phyloP scores from a whole-genome alignment of 2,113 vertebrate genomes.

The Odontophorus gujanensis region DNA sequence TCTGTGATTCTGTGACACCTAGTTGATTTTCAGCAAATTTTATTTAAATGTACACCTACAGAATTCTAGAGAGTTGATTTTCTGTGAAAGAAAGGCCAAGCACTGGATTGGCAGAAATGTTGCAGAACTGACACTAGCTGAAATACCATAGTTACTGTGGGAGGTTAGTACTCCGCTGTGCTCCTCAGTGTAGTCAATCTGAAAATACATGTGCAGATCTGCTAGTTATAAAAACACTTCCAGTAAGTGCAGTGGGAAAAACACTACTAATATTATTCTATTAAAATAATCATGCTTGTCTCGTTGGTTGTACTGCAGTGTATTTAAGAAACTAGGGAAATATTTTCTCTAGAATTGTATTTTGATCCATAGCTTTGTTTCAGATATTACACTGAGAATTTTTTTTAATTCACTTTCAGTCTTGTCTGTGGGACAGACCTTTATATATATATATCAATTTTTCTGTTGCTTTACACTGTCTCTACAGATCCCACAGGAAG shows the following conservation, averaged over 20 bases:
- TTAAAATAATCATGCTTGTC: background rate
- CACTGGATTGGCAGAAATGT: background rate
- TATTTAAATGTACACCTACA: background rate
- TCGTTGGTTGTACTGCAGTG: background rate
- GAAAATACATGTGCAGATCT: background rate
- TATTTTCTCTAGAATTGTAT: background rate
- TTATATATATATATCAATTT: background rate
- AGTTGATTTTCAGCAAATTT: background rate
- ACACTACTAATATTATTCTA: background rate
- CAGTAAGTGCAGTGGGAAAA: background rate
- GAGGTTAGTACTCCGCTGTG: background rate
- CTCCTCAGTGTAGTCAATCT: background rate
- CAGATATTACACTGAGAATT: background rate
- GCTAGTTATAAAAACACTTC: background rate
- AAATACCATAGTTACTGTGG: background rate
- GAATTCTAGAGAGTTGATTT: background rate
- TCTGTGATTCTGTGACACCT: background rate
- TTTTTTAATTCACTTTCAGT: background rate
- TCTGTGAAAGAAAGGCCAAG: background rate
- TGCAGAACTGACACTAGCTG: background rate
- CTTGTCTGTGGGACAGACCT: background rate
- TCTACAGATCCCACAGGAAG: slow-evolving; percentile 16
- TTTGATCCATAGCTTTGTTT: background rate
- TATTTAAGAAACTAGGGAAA: background rate
- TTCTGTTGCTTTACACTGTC: background rate